Base-by-base conservation (phyloP, 2,888 invertebrate genomes). In the Boloria euphrosyne region DNA sequence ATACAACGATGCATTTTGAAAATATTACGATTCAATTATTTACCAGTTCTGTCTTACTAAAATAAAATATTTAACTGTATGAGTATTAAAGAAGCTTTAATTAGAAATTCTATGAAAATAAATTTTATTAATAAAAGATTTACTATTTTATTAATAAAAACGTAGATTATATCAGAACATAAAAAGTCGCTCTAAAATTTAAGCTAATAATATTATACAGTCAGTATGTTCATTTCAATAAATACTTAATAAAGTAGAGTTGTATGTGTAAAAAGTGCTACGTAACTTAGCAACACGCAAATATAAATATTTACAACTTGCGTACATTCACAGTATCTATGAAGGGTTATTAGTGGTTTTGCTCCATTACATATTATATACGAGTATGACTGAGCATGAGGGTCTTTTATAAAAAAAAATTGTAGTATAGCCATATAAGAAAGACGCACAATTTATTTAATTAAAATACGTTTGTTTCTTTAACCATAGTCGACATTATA, bases 1-100 rank as follows among this genome's bases (percentile, higher is more conserved):
- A 46, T 46, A 46, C 55, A 57, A 44, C 43, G 44, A 57, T 57
- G 57, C 57, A 57, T 22, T 57, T 57, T 46, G 22, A 57, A 46
- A 57, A 46, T 27, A 27, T 57, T 57, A n/a, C 10, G 31, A 38
- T 7, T 10, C 0, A 46, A n/a, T 44, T 57, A 44, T 57, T 57
- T 57, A 44, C 44, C 44, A 4, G 14, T 57, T 44, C 6, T 22
- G 6, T 44, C 17, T 3, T 2, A 31, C 31, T 31, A 31, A 7
- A 31, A 38, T 10, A 38, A 38, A 38, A 10, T 38, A 38, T 31
- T 31, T 38, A 38, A 38, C 7, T 38, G 31, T 38, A 7, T 38
- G 31, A 38, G 7, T 38, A 38, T 38, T 6, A 2, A 31, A 0
- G 31, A 10, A 38, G 10, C 7, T 38, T 7, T 10, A 38, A 7